Conservation (phyloP, 2,113 vertebrate species). For the Urocynchramus pylzowi region DNA sequence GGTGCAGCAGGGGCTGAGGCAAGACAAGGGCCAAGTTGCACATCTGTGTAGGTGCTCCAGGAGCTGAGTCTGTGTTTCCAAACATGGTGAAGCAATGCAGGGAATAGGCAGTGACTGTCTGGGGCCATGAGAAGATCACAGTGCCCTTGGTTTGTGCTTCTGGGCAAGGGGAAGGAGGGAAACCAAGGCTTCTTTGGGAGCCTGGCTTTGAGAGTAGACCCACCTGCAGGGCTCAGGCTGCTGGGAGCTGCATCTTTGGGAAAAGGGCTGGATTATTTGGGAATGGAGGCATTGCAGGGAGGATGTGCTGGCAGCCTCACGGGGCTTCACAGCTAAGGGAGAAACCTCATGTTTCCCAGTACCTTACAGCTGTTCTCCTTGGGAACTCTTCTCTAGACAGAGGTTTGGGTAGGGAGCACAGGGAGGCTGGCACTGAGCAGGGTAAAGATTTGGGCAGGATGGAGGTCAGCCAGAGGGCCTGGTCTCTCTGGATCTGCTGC, state of each 20-base stretch:
- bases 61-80: neutral
- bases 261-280: neutral
- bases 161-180: neutral
- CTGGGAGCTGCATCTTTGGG: neutral
- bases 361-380: accelerated
- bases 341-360: neutral
- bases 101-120: neutral
- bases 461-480: neutral
- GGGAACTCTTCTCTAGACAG: neutral
- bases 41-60: neutral
- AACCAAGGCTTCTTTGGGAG: neutral
- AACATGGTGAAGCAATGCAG: neutral
- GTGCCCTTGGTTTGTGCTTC: neutral
- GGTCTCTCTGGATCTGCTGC: neutral
- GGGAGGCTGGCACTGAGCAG: neutral
- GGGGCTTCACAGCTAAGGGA: neutral
- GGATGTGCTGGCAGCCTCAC: neutral
- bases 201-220: neutral
- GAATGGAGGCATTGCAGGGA: neutral
- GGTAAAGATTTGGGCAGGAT: neutral
- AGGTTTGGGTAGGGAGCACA: neutral
- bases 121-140: accelerated
- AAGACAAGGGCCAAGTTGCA: neutral
- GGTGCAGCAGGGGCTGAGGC: neutral
- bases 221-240: neutral